Conservation (phyloP, 2,797 vertebrate species). For the Sciurus vulgaris region DNA sequence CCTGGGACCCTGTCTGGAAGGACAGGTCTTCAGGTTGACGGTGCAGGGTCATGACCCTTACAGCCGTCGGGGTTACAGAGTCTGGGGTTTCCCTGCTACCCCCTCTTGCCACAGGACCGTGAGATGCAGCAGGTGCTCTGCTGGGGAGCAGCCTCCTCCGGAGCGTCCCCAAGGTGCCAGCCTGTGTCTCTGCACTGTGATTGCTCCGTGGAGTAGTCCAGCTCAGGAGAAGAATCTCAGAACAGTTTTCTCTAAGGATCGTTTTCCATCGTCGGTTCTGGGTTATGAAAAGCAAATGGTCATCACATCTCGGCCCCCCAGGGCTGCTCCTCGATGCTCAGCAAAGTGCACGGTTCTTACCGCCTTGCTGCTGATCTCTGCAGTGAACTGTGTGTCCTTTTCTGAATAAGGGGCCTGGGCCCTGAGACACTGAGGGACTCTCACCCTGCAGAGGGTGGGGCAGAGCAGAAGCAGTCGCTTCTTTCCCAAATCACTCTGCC, state of each 20-base stretch:
- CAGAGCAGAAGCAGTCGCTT: not conserved
- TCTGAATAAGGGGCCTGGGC: not conserved
- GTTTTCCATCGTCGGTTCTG: no score
- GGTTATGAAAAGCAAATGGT: no score
- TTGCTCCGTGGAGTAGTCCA: no score
- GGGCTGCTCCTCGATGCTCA: accelerated
- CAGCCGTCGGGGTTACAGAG: not conserved
- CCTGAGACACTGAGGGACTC: not conserved
- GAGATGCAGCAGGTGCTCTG: not conserved
- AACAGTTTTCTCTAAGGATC: not conserved
- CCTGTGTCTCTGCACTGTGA: accelerated
- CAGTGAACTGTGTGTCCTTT: accelerated
- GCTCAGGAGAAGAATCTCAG: no score
- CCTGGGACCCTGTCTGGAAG: not conserved
- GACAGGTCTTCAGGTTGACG: not conserved
- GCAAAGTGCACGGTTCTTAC: accelerated
- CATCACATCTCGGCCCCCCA: no score
- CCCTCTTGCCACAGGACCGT: not conserved
- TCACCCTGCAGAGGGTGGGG: accelerated
- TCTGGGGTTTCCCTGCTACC: not conserved
- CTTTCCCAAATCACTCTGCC: accelerated
- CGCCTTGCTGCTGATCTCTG: no score
- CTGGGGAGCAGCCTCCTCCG: no score
- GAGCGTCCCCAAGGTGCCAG: accelerated
- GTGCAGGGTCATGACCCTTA: not conserved